Conservation (phyloP, 1,140 invertebrate genomes). For the Caenorhabditis remanei region DNA sequence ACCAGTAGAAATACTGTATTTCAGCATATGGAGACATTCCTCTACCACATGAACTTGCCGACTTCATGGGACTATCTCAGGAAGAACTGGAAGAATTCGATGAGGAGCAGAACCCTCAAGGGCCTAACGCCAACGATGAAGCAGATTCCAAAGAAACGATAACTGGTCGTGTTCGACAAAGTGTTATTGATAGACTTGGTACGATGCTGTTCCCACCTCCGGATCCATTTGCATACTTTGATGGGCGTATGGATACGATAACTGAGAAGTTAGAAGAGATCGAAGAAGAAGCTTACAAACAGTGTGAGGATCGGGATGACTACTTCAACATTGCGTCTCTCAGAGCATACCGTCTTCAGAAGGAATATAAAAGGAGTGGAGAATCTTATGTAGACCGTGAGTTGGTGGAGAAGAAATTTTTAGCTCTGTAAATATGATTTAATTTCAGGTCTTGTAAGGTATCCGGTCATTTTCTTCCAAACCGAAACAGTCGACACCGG, state of each 20-base stretch:
- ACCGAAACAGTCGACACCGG: neutral
- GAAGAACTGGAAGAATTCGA: conserved; percentile 21
- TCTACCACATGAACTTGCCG: neutral
- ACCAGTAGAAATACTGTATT: neutral
- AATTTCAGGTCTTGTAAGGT: neutral
- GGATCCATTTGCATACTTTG: conserved; percentile 5
- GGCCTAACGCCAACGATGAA: neutral
- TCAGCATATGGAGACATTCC: conserved; percentile 29
- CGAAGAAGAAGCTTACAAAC: neutral
- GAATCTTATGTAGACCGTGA: neutral
- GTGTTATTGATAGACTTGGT: neutral
- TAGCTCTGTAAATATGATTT: neutral
- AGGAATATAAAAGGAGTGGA: conserved; percentile 6
- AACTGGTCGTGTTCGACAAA: neutral
- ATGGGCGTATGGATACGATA: conserved; percentile 13
- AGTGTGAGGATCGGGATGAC: neutral
- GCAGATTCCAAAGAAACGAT: neutral
- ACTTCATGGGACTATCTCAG: conserved; percentile 4
- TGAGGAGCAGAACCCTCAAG: neutral
- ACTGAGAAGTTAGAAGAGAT: neutral
- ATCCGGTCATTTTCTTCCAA: neutral
- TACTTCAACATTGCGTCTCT: conserved; percentile 14
- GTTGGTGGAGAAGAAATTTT: neutral
- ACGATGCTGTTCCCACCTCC: conserved; percentile 11
- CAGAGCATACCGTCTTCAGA: neutral